Evolutionary conservation across 2,797 vertebrate species (phyloP).

Genomic region (Syndactyla subalaris): DNA sequence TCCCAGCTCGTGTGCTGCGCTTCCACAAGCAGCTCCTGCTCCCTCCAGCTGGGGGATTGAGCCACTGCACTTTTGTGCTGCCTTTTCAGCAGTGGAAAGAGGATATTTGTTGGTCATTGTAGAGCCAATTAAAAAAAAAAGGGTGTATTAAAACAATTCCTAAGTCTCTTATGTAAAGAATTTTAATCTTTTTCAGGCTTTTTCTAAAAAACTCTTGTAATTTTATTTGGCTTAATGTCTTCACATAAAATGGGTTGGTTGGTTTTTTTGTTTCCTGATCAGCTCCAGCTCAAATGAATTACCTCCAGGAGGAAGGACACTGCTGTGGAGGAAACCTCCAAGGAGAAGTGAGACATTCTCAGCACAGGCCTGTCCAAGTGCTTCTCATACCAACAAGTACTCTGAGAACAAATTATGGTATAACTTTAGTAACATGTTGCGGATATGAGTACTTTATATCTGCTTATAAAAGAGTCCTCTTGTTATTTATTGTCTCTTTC

Average conservation of each 20-base stretch:
- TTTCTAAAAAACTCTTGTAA: not conserved
- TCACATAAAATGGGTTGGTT: rapidly evolving
- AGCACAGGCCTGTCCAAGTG: not conserved
- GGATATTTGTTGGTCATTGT: not conserved
- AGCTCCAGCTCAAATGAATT: not conserved
- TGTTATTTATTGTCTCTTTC: not conserved
- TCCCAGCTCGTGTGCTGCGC: rapidly evolving
- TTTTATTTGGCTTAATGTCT: not conserved
- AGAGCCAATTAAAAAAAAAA: not conserved
- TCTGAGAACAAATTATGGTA: not conserved
- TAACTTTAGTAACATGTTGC: not conserved
- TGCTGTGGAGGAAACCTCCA: not conserved
- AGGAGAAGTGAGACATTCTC: not conserved
- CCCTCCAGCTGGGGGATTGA: not conserved
- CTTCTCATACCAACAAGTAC: not conserved
- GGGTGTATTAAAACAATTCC: not conserved
- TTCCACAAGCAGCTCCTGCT: not conserved
- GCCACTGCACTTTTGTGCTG: not conserved
- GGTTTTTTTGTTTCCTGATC: not conserved
- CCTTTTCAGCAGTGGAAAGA: not conserved
- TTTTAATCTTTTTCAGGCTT: not conserved
- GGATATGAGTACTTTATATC: not conserved
- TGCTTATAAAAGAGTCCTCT: not conserved
- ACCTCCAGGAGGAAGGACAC: not conserved
- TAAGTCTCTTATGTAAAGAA: not conserved